Percentiles rank a stretch among this genome's conserved stretches.
These are phyloP conservation scores for Drosophila flavopinicola DNA, from an alignment of 2,888 invertebrate genomes.

Conservation along the genomic window DNA sequence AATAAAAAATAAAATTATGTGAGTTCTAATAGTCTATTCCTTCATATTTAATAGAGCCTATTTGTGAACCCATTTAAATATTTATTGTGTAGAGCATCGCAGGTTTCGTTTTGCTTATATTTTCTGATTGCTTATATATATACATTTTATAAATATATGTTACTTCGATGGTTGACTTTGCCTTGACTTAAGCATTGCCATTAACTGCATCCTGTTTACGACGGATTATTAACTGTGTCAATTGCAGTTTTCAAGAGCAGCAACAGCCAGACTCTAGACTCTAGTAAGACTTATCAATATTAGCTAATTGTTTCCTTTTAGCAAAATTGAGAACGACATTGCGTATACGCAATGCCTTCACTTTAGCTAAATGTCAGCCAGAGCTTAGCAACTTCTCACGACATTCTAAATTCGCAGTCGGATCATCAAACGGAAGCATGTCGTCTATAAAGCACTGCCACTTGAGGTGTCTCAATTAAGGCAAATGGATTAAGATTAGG, in stretches of 20 bases:
- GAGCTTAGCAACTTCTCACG: slow-evolving; percentile 29
- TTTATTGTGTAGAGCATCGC: background rate
- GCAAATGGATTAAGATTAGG: slow-evolving; percentile 48
- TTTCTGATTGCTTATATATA: slow-evolving; percentile 15
- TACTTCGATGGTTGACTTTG: slow-evolving; percentile 37
- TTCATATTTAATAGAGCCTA: background rate
- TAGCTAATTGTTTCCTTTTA: slow-evolving; percentile 51
- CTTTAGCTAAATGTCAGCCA: slow-evolving; percentile 55
- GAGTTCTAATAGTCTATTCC: background rate
- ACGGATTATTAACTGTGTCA: slow-evolving; percentile 66
- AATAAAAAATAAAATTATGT: background rate
- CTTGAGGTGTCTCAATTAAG: slow-evolving; percentile 61
- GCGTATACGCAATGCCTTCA: slow-evolving; percentile 53
- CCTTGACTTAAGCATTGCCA: slow-evolving; percentile 73
- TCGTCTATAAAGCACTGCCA: slow-evolving; percentile 23
- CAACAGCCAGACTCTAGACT: slow-evolving; percentile 15
- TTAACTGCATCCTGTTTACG: slow-evolving; percentile 72
- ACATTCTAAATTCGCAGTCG: slow-evolving; percentile 54
- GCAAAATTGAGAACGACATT: slow-evolving; percentile 11
- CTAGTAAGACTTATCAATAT: slow-evolving; percentile 19
- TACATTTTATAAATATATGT: slow-evolving; percentile 26
- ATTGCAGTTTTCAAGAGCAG: slow-evolving; percentile 75
- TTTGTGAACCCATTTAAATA: fast-evolving
- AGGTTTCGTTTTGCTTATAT: slow-evolving; percentile 14
- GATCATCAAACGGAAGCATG: slow-evolving; percentile 69